Evolutionary conservation across 2,888 invertebrate genomes (phyloP), one percentile per base, ranked within the genome.

Genomic region (Nowickia ferox): DNA sequence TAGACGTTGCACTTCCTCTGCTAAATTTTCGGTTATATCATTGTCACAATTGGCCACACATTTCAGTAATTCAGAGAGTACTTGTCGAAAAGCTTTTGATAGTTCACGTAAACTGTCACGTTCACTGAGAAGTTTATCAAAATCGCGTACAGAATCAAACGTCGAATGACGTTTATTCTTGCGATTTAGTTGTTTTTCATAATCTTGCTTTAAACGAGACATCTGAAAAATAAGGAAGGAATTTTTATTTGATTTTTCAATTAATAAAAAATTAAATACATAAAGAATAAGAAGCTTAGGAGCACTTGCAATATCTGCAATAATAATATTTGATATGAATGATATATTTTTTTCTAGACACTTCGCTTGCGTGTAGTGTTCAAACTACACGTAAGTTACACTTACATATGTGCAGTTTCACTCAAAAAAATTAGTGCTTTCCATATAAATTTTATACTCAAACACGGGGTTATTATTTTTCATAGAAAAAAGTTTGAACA

Each of bases 41-140:
- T 96, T 96, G 91, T 97, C 97, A 69, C 96, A 96, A 88, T 95
- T 93, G 9, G 94, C 95, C 90, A 96, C 96, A 92, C 96, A 97
- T 90, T 95, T 95, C 63, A 96, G 94, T 89, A 97, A 92, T 90
- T 96, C 96, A 0, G 94, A 93, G 83, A 97, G 94, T 44, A 95
- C 94, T 87, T 94, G 94, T 88, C 96, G 95, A 77, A 97, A 93
- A 53, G 95, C 95, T 68, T 93, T 92, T 42, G 96, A 95, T 74
- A 96, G 94, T 86, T 95, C 95, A 85, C 95, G 95, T 83, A 96
- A 91, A 57, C 94, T 94, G 92, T 96, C 96, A 83, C 96, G 90
- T 88, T 93, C 93, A 42, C 86, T 90, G 15, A 92, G 90, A n/a
- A 92, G 90, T 84, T 91, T 89, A 76, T 92, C 92, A 59, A 93